Conservation (phyloP, 2,888 invertebrate genomes). For the Thereva unica region DNA sequence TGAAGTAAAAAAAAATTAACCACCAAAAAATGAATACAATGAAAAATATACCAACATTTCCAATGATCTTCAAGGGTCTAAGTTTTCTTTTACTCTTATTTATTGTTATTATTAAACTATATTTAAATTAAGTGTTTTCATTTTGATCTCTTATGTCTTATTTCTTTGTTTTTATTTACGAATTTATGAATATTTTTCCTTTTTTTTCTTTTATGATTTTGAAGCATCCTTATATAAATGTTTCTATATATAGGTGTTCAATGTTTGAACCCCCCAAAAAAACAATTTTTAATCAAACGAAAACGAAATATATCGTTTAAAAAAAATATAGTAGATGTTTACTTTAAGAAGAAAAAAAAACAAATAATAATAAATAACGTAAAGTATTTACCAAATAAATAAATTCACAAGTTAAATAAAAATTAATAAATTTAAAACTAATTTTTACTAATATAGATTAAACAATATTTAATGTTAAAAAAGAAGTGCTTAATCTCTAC, state of each 20-base stretch:
- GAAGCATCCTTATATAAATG: conserved; percentile 21
- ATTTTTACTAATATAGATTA: no score
- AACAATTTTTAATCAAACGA: background rate
- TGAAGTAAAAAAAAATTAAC: background rate
- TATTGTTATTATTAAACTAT: conserved; percentile 2
- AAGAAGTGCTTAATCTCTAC: no score
- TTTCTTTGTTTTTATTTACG: background rate
- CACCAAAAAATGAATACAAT: conserved; percentile 3
- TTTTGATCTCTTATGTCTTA: background rate
- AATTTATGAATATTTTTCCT: conserved; percentile 4
- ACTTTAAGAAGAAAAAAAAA: no score
- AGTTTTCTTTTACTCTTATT: background rate
- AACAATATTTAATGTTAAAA: no score
- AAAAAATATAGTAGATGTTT: no score
- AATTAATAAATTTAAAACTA: no score
- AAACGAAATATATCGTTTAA: background rate
- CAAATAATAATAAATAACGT: no score
- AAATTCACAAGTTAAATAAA: background rate
- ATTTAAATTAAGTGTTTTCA: background rate
- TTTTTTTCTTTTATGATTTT: background rate
- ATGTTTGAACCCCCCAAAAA: conserved; percentile 18
- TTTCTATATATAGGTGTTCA: conserved; percentile 25
- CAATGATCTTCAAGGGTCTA: conserved; percentile 45
- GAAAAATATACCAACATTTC: conserved; percentile 44
- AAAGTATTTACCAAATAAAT: background rate